phyloP scores from a whole-genome alignment of 35 echinoderm and acorn worm species.

The Amphiura filiformis region DNA sequence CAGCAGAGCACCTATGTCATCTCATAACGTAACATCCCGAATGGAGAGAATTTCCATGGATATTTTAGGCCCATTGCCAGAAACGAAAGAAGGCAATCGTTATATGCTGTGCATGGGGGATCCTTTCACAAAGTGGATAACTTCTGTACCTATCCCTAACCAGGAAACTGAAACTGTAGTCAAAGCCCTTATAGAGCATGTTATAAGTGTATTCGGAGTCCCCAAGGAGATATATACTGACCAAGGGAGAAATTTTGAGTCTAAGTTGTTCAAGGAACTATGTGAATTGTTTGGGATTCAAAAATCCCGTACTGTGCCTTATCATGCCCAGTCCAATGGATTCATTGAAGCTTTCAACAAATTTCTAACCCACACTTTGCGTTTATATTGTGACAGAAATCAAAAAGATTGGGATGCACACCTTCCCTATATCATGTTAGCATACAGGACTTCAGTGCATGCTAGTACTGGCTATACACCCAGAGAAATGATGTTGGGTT shows the following conservation, averaged over 20 bases:
- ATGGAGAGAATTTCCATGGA: constrained; percentile 49
- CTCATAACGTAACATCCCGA: neutral
- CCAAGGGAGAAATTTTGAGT: constrained; percentile 67
- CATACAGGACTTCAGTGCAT: constrained; percentile 40
- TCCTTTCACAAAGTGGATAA: constrained; percentile 66
- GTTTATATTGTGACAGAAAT: neutral
- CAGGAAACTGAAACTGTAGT: constrained; percentile 51
- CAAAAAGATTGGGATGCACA: constrained; percentile 52
- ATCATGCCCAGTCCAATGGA: constrained; percentile 35
- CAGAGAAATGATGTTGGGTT: constrained; percentile 29
- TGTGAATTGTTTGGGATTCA: constrained; percentile 42
- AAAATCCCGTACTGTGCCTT: constrained; percentile 48
- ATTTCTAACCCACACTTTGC: constrained; percentile 18
- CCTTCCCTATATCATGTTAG: constrained; percentile 16
- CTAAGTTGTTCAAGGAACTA: constrained; percentile 46
- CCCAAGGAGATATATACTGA: constrained; percentile 42
- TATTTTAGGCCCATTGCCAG: constrained; percentile 40
- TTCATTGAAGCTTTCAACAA: constrained; percentile 24
- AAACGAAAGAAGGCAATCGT: constrained; percentile 35
- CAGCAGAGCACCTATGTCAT: constrained; percentile 17
- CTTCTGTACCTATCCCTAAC: constrained; percentile 44
- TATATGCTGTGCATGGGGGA: constrained; percentile 41
- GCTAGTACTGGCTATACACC: constrained; percentile 29
- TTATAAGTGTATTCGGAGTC: constrained; percentile 53
- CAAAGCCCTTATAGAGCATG: constrained; percentile 39